These are phyloP conservation scores for Zosterops pallidus DNA, from an alignment of 2,113 vertebrate genomes.

Conservation along the genomic window DNA sequence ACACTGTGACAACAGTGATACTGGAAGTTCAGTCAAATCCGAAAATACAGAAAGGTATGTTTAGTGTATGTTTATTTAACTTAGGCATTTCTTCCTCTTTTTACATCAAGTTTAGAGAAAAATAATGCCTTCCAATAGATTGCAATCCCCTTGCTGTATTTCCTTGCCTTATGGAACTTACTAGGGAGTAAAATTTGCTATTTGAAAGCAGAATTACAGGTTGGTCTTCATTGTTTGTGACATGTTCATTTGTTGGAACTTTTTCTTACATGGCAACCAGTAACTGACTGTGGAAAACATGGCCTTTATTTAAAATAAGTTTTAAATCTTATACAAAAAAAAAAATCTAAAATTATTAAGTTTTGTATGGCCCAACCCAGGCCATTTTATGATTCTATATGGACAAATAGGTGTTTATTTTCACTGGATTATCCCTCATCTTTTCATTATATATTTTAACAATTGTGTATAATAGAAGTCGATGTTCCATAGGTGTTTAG, in stretches of 20 bases:
- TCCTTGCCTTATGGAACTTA: not conserved
- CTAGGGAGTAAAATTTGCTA: not conserved
- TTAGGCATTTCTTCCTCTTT: not conserved
- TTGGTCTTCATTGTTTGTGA: not conserved
- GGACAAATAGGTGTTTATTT: not conserved
- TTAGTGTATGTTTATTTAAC: not conserved
- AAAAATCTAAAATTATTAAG: not conserved
- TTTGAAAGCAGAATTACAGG: not conserved
- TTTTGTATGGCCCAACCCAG: not conserved
- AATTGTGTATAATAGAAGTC: not conserved
- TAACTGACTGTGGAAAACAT: not conserved
- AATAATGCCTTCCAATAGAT: not conserved
- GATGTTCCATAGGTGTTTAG: not conserved
- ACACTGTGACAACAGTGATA: constrained; percentile 91
- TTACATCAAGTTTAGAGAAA: not conserved
- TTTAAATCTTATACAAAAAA: not conserved
- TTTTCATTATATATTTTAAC: not conserved
- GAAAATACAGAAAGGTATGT: constrained; percentile 89
- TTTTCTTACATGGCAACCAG: not conserved
- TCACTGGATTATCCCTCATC: not conserved
- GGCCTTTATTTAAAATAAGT: not conserved
- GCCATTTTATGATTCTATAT: not conserved
- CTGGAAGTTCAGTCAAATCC: constrained; percentile 97
- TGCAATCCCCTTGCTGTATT: not conserved
- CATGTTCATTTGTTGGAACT: not conserved